These are phyloP conservation scores for Drosophila ezoana DNA, from an alignment of 2,888 invertebrate species.

Conservation along the genomic window DNA sequence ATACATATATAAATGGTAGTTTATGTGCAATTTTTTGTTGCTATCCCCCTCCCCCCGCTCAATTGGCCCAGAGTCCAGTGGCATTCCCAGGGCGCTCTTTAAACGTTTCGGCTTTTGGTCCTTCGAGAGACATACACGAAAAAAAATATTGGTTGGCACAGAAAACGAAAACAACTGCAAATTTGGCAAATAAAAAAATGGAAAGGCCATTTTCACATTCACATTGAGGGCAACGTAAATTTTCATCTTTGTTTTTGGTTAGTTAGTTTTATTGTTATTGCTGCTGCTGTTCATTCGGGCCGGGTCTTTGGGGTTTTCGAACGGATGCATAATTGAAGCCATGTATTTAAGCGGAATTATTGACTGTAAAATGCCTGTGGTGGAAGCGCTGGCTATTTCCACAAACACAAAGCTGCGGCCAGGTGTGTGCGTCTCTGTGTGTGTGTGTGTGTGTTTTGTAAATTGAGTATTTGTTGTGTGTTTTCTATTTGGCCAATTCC, in stretches of 20 bases:
- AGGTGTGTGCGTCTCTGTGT: not conserved
- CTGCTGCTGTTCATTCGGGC: slow-evolving; percentile 1
- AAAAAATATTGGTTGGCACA: slow-evolving; percentile 10
- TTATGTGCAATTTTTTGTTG: not conserved
- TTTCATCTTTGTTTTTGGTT: slow-evolving; percentile 46
- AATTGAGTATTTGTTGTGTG: slow-evolving; percentile 13
- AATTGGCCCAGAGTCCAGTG: slow-evolving; percentile 50
- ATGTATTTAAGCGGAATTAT: slow-evolving; percentile 78
- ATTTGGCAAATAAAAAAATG: slow-evolving; percentile 53
- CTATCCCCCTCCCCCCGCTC: slow-evolving; percentile 10
- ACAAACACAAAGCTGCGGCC: not conserved
- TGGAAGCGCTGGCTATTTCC: slow-evolving; percentile 5
- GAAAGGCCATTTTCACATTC: slow-evolving; percentile 59
- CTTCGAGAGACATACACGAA: slow-evolving; percentile 45
- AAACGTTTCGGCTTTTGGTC: slow-evolving; percentile 58
- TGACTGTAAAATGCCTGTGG: slow-evolving; percentile 61
- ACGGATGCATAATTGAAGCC: slow-evolving; percentile 68
- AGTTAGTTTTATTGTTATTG: slow-evolving; percentile 48
- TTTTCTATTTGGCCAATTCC: slow-evolving; percentile 5
- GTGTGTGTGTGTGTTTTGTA: not conserved
- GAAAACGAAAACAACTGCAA: slow-evolving; percentile 18
- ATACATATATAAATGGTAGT: slow-evolving; percentile 7
- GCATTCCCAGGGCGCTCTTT: slow-evolving; percentile 73
- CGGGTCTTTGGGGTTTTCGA: slow-evolving; percentile 28
- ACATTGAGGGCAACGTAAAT: slow-evolving; percentile 37